Evolutionary conservation across 2,888 invertebrate species (phyloP), one percentile per base, ranked within the genome.

Genomic region (Ormyrus pomaceus): DNA sequence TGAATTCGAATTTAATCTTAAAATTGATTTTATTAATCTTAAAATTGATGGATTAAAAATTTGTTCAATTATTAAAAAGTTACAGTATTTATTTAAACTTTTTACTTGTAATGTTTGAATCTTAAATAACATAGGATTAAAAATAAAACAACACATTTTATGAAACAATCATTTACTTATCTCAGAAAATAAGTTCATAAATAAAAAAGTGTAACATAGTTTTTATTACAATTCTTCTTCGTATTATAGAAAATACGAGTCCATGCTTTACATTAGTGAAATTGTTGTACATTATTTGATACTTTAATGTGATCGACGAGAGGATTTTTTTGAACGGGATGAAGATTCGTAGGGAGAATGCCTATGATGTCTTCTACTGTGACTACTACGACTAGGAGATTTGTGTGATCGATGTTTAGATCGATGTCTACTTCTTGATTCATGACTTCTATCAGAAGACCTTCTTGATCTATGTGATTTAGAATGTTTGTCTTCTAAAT

Each of bases 261-360:
- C 0, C 34, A 34, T 19, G 2, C 8, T 51, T 1, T 9, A 34
- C 34, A 11, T 50, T 11, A 51, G 65, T 48, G 6, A 58, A 51
- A 69, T 55, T 61, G 66, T 68, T 6, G 56, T 64, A 64, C 19
- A 69, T 51, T 46, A 11, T 10, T 56, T 50, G 5, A 65, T 64
- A 48, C 56, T 51, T 79, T 55, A 79, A 65, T 75, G n/a, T 6
- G 79, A 74, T 62, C 82, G 70, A 8, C 81, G 79, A 55, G 75
- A 74, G n/a, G 81, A 73, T 65, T 61, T 74, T 71, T 68, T 82
- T 19, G 82, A 82, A 6, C 80, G 77, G 2, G 82, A 82, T 48
- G 78, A 78, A 9, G 79, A 79, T 56, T 78, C 75, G 19, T 73
- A 55, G 9, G 77, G 82, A 9, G 82, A 82, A 11, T 78, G 64